A percentile compares a stretch with the other conserved stretches of the same genome.
phyloP scores from a whole-genome alignment of 2,888 invertebrate species.

The Ctena decussata region DNA sequence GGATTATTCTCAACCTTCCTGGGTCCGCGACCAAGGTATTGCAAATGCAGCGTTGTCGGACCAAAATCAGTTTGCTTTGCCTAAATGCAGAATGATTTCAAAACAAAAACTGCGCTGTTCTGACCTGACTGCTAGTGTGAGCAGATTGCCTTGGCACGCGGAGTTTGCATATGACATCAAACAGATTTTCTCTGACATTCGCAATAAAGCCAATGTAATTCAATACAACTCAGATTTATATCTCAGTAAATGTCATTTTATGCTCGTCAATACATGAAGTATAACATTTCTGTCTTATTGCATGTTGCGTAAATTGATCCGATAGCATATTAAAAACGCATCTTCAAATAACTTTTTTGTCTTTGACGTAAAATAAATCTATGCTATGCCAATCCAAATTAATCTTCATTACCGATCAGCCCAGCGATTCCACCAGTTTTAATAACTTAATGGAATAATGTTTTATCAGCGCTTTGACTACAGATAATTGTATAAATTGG shows the following conservation, averaged over 20 bases:
- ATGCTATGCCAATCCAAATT: not conserved
- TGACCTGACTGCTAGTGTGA: no score
- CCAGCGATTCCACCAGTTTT: not conserved
- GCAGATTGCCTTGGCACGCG: no score
- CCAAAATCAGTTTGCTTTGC: no score
- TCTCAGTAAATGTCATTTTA: not conserved
- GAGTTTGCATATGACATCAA: no score
- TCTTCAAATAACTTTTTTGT: not conserved
- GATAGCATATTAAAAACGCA: not conserved
- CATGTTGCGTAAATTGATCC: not conserved
- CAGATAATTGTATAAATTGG: not conserved
- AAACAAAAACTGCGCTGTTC: no score
- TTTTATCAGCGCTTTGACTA: not conserved
- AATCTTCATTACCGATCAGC: not conserved
- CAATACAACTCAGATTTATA: not conserved
- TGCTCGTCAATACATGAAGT: not conserved
- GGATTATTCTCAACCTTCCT: no score
- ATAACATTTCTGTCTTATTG: not conserved
- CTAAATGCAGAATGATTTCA: no score
- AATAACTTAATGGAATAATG: conserved; percentile 2
- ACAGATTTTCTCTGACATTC: no score
- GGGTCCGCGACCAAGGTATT: no score
- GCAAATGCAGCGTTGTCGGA: no score
- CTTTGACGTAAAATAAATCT: not conserved
- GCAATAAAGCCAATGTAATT: not conserved